Evolutionary conservation across 2,113 vertebrate species (phyloP).

Genomic region (Andinoacara biseriatus): DNA sequence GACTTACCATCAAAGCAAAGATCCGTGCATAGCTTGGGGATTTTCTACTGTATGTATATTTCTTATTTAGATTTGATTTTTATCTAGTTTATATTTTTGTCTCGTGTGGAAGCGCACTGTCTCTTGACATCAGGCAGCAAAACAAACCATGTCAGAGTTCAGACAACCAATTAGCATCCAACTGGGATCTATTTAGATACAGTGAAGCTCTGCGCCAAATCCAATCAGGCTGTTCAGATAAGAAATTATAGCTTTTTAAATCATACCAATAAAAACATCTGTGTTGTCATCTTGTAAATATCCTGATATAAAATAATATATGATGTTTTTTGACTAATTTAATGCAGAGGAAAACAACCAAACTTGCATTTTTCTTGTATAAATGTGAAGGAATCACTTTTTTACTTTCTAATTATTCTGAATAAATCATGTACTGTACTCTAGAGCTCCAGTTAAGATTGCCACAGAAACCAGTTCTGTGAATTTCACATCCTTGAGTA

Average conservation of each 20-base stretch:
- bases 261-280: neutral
- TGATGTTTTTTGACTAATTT: neutral
- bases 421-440: neutral
- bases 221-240: conserved; percentile 1
- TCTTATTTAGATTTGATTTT: conserved; percentile 25
- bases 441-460: neutral
- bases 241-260: conserved; percentile 3
- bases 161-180: conserved; percentile 45
- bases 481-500: neutral
- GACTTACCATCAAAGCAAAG: too few species aligned
- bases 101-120: conserved; percentile 10
- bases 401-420: neutral
- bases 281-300: neutral
- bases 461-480: neutral
- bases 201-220: conserved; percentile 16
- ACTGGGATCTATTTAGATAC: conserved; percentile 23
- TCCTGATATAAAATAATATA: neutral
- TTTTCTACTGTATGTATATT: neutral
- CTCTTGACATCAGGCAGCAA: conserved; percentile 24
- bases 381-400: neutral
- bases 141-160: conserved; percentile 45
- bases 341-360: conserved; percentile 3
- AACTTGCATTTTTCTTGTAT: neutral
- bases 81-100: conserved; percentile 24
- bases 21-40: too few species aligned